Evolutionary conservation across 1,140 invertebrate genomes (phyloP), one percentile per base, ranked within the genome.

Genomic region (Drosophila orosa): DNA sequence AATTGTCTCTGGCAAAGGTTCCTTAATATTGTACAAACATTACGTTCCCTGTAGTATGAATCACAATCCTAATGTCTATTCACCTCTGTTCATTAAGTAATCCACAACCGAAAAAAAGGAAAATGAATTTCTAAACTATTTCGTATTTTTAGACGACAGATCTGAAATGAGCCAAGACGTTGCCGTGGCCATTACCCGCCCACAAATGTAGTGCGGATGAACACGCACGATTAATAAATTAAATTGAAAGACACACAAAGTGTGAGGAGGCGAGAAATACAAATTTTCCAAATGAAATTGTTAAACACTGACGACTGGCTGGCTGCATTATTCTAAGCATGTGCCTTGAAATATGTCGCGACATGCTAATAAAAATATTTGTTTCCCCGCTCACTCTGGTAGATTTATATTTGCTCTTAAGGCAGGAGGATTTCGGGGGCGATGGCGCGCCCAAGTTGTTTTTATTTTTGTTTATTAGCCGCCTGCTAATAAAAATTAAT

Each of bases 191-290:
- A 73, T 81, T 69, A 79, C 66, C 62, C 79, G 86, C 75, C 68
- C 74, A 62, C 74, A 83, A 89, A 72, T 89, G 62, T 83, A 80
- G 65, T 69, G 63, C 66, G 65, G 40, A 59, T 59, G 74, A 78
- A 69, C 84, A 89, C 80, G 83, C 84, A 89, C 84, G 83, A 89
- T 83, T 87, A 89, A 89, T 87, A 87, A 87, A 87, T 87, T 87
- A 87, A 83, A 87, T 87, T 83, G 65, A 89, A 87, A 86, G 83
- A 83, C 83, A 87, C 83, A 76, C 75, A 74, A 76, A 83, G 60
- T 61, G 67, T 77, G 66, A 73, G 56, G 45, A 39, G 55, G 40
- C 65, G 39, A 45, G 50, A 62, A 55, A 78, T 40, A 65, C 42
- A 10, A 37, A 59, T 59, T 62, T 74, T 55, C 42, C 39, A 81